A percentile compares a stretch with the other conserved stretches of the same genome.
These are phyloP conservation scores for Pogonocichla stellata DNA, from an alignment of 2,113 vertebrate species.

Conservation along the genomic window DNA sequence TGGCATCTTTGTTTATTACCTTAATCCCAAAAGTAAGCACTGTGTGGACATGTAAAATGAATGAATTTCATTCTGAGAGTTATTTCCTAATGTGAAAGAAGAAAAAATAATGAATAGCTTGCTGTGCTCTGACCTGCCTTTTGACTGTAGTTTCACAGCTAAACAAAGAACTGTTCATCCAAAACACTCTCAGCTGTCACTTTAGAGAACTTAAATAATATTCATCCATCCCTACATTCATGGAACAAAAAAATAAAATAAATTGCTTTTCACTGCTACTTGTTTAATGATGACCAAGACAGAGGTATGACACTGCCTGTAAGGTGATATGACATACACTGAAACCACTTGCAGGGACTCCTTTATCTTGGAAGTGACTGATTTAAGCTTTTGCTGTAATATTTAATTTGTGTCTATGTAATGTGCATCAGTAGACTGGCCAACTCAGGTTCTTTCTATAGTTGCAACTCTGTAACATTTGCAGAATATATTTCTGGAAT, in stretches of 20 bases:
- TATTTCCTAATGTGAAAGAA: neutral
- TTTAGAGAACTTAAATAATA: neutral
- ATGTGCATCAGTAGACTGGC: neutral
- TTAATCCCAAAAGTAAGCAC: neutral
- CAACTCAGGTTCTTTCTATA: neutral
- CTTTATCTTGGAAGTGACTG: neutral
- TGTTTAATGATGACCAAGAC: neutral
- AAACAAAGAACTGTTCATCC: too few species aligned
- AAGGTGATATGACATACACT: neutral
- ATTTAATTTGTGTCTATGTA: neutral
- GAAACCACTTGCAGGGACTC: neutral
- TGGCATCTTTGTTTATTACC: neutral
- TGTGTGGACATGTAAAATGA: neutral
- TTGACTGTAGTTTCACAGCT: too few species aligned
- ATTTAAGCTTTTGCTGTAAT: neutral
- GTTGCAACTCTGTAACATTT: neutral
- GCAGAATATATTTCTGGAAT: neutral
- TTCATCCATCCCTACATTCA: neutral
- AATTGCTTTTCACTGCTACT: neutral
- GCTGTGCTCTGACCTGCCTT: neutral
- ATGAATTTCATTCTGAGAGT: neutral
- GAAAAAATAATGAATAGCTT: neutral
- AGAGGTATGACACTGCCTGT: neutral
- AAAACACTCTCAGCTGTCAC: neutral
- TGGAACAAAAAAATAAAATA: neutral